phyloP scores from a whole-genome alignment of 2,113 vertebrate species.

The Glaucomys volans region DNA sequence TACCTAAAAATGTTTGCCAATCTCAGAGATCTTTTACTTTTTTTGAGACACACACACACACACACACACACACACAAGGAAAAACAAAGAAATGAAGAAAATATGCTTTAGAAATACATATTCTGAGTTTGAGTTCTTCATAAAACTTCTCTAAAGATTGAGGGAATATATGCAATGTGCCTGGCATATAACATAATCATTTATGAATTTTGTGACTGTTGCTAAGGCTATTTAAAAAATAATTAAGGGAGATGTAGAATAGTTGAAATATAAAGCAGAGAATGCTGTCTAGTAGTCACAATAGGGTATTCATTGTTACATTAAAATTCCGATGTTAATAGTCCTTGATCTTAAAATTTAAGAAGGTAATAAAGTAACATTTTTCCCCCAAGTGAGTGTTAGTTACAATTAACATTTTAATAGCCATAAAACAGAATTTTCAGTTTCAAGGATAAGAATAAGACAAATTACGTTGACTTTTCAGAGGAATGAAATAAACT shows the following conservation, averaged over 20 bases:
- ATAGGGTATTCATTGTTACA: neutral
- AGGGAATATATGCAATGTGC: neutral
- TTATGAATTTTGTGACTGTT: neutral
- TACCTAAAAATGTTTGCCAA: neutral
- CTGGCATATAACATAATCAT: neutral
- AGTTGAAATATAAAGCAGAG: neutral
- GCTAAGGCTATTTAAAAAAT: neutral
- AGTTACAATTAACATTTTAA: conserved; percentile 41
- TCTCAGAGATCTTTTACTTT: neutral
- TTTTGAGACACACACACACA: neutral
- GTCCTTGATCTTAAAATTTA: neutral
- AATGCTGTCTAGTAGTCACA: neutral
- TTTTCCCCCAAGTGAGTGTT: neutral
- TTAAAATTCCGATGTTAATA: conserved; percentile 18
- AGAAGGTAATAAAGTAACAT: neutral
- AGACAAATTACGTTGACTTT: conserved; percentile 15
- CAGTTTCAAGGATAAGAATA: conserved; percentile 6
- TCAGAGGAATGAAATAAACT: neutral
- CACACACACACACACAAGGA: too few species aligned
- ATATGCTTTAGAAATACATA: conserved; percentile 10
- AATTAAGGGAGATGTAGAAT: neutral
- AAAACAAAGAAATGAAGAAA: too few species aligned
- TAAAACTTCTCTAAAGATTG: neutral
- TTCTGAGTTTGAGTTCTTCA: neutral
- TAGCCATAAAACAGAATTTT: neutral